Evolutionary conservation across 2,888 invertebrate genomes (phyloP), one percentile per base, ranked within the genome.

Genomic region (Frankliniella intonsa): DNA sequence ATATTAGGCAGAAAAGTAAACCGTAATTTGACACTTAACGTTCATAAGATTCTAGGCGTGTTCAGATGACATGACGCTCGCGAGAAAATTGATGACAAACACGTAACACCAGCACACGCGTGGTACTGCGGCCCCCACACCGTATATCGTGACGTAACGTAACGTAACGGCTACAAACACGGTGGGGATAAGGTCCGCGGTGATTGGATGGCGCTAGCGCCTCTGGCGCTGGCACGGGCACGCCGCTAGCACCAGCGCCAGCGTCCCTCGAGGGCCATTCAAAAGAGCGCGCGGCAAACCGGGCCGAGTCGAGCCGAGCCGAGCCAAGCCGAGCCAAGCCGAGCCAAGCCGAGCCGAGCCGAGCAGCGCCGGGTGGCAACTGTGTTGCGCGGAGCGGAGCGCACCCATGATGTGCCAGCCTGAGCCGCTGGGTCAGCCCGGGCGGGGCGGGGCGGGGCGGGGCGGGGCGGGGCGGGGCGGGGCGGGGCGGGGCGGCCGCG

Each of bases 281-380:
- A 76, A 76, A 38, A 76, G 69, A 76, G 25, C 69, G 69, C 69
- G 69, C 69, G 69, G 22, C 69, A 76, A 76, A 76, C 69, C 69
- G 69, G 14, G 7, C 62, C 11, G 62, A 62, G 62, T 14, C 19
- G 19, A 62, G 62, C 62, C 62, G 62, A 17, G 62, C 62, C 62
- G 62, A 7, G n/a, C 62, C 11, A 7, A 62, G 62, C 19, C n/a
- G 14, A 55, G 55, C 55, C 19, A 55, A 19, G 12, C 55, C 55
- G 55, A 55, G 55, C 55, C 14, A 7, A 62, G 62, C 62, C 62
- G 62, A 17, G 62, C 62, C 62, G 17, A 17, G n/a, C 62, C 17
- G 17, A 17, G 62, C 19, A 19, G 19, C 17, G 62, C 62, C n/a
- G 17, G 38, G 38, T 38, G 38, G 38, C 38, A 38, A 38, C 38